Conservation (phyloP, 2,797 vertebrate species). For the Callimico goeldii region DNA sequence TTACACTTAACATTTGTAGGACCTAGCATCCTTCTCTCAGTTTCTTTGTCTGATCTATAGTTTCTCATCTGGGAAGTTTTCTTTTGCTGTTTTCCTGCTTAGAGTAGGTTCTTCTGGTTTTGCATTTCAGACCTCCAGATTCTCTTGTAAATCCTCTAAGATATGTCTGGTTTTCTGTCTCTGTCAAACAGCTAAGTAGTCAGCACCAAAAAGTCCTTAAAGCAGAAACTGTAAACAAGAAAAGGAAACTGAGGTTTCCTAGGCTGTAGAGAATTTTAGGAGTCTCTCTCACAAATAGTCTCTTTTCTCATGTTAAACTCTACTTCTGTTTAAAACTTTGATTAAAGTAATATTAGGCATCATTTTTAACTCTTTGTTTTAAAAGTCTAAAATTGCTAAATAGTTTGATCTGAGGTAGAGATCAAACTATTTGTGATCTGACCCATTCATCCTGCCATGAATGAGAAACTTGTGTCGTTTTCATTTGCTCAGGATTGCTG, state of each 20-base stretch:
- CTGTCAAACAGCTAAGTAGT: background rate
- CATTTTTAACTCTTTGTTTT: constrained; percentile 28
- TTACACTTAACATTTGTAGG: background rate
- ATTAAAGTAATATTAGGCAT: background rate
- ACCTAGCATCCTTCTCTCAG: background rate
- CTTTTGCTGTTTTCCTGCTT: background rate
- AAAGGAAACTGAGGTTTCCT: constrained; percentile 11
- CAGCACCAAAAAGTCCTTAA: background rate
- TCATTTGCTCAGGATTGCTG: constrained; percentile 1
- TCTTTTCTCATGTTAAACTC: background rate
- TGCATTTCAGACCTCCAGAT: background rate
- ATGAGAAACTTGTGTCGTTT: background rate
- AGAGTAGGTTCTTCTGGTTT: background rate
- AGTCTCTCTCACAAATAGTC: background rate
- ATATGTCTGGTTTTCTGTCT: background rate
- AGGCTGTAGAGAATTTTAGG: background rate
- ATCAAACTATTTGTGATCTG: constrained; percentile 41
- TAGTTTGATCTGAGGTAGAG: background rate
- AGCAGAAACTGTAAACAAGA: background rate
- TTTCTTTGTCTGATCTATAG: background rate
- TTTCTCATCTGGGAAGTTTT: background rate
- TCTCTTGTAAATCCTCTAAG: background rate
- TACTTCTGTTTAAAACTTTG: constrained; percentile 28
- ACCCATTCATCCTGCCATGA: background rate
- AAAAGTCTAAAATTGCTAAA: constrained; percentile 41